A percentile compares a stretch with the other conserved stretches of the same genome.
Conservation (phyloP, 2,113 vertebrate genomes). For the Garra rufa region DNA sequence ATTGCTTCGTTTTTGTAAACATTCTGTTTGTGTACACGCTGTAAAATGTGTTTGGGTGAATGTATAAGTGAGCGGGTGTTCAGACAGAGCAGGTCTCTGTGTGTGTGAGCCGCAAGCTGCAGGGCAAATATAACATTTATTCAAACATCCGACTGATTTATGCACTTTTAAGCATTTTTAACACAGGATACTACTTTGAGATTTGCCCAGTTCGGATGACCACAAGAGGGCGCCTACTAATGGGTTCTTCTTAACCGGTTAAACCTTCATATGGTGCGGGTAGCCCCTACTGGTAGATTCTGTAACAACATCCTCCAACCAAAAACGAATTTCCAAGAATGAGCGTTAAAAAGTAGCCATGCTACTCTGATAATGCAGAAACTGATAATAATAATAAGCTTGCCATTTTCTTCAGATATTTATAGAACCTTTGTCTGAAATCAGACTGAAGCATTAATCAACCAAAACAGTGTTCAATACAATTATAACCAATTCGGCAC, state of each 20-base stretch:
- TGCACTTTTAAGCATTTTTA: neutral
- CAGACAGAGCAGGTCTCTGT: neutral
- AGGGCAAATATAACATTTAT: constrained; percentile 5
- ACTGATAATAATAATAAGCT: neutral
- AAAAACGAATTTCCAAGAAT: neutral
- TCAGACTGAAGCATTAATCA: neutral
- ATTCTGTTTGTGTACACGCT: constrained; percentile 43
- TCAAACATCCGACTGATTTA: neutral
- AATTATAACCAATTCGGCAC: neutral
- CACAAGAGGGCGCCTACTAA: neutral
- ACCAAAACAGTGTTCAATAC: neutral
- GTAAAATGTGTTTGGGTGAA: constrained; percentile 34
- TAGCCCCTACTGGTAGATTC: neutral
- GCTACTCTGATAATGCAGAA: neutral
- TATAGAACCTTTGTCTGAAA: neutral
- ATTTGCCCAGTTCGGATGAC: neutral
- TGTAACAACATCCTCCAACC: neutral
- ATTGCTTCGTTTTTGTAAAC: constrained; percentile 48
- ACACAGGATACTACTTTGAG: neutral
- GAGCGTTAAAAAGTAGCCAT: neutral
- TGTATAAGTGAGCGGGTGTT: constrained; percentile 46
- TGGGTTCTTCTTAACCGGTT: neutral
- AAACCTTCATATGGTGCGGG: neutral
- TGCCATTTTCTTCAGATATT: neutral
- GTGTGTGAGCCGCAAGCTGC: neutral